Conservation (phyloP, 2,888 invertebrate genomes). For the Parasteatoda lunata region DNA sequence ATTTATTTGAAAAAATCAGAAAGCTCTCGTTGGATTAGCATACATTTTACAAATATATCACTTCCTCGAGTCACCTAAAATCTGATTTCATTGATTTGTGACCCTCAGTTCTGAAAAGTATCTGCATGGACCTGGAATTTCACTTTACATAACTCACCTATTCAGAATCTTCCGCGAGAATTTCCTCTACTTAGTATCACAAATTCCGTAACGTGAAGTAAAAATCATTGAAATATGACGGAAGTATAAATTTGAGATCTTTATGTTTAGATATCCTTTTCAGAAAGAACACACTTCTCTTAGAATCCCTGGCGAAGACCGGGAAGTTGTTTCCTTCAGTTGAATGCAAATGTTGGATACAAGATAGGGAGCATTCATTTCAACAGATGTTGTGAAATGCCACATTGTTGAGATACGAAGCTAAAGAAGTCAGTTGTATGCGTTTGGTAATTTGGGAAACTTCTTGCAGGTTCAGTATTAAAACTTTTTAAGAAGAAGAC, state of each 20-base stretch:
- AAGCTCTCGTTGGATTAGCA: too few species aligned
- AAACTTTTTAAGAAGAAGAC: too few species aligned
- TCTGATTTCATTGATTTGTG: neutral
- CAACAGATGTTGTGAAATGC: slow-evolving; percentile 22
- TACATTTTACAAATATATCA: too few species aligned
- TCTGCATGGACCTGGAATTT: neutral
- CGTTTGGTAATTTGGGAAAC: slow-evolving; percentile 11
- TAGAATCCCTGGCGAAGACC: neutral
- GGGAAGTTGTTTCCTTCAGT: neutral
- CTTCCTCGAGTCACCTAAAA: neutral
- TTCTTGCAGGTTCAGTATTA: neutral
- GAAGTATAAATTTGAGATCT: neutral
- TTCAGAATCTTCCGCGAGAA: neutral
- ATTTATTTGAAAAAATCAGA: too few species aligned
- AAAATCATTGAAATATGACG: slow-evolving; percentile 3
- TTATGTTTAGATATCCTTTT: neutral
- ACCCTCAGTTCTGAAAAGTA: neutral
- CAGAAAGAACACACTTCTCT: too few species aligned
- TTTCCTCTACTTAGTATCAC: too few species aligned
- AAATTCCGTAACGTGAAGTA: neutral
- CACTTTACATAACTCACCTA: neutral
- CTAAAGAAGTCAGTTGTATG: slow-evolving; percentile 4
- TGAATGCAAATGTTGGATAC: slow-evolving; percentile 1
- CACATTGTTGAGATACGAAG: neutral
- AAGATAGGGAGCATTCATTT: neutral